Conservation (phyloP, 2,888 invertebrate species). For the Morpho helenor region DNA sequence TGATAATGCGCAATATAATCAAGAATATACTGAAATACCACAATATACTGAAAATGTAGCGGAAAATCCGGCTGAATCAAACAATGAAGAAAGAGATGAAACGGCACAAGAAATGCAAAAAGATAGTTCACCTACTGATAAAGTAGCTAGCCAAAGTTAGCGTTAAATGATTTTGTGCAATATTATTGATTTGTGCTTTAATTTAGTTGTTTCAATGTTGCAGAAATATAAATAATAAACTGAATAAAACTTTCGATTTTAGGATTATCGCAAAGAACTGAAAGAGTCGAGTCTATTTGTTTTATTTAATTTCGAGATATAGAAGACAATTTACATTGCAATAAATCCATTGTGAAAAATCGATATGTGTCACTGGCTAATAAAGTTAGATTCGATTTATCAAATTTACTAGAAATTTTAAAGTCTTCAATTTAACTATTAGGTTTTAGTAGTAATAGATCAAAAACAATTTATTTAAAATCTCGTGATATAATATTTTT, state of each 20-base stretch:
- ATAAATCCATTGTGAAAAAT: no score
- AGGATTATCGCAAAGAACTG: constrained; percentile 3
- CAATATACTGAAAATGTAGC: constrained; percentile 33
- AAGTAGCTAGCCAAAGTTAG: constrained; percentile 59
- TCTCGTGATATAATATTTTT: no score
- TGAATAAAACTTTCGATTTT: constrained; percentile 22
- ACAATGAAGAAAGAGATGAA: neutral
- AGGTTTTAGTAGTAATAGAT: no score
- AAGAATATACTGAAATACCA: constrained; percentile 35
- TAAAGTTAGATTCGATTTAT: no score
- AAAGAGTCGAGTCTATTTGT: neutral
- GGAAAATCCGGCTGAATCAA: constrained; percentile 26
- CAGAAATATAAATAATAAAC: constrained; percentile 11
- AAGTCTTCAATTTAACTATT: no score
- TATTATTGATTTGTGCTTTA: constrained; percentile 48
- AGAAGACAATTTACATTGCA: no score
- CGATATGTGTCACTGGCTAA: no score
- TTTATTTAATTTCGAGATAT: neutral
- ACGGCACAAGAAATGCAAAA: constrained; percentile 3
- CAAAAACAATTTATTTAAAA: no score
- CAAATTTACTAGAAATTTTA: no score
- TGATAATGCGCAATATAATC: constrained; percentile 44
- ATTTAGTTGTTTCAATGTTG: constrained; percentile 19
- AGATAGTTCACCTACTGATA: constrained; percentile 43
- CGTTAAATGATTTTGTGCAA: constrained; percentile 54